Percentiles rank a stretch among this genome's conserved stretches.
Conservation (phyloP, 2,797 vertebrate genomes). For the Ibycter americanus region DNA sequence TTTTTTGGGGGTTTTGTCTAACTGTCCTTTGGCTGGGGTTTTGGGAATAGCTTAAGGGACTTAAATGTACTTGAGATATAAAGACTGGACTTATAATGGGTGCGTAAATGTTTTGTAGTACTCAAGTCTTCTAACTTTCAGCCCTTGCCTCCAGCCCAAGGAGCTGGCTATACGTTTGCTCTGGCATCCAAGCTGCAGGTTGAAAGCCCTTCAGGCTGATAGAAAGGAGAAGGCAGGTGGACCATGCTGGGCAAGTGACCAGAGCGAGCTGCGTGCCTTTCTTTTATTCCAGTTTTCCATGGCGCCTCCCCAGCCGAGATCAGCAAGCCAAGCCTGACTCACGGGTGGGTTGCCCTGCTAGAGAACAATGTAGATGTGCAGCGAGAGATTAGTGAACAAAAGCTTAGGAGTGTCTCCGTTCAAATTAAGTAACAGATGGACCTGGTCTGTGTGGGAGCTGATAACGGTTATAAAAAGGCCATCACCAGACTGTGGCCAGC, state of each 20-base stretch:
- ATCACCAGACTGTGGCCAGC: conserved; percentile 28
- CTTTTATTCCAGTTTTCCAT: neutral
- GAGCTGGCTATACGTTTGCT: neutral
- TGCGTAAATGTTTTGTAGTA: neutral
- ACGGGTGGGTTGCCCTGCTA: neutral
- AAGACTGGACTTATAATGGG: neutral
- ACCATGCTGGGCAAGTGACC: neutral
- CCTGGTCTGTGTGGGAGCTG: conserved; percentile 43
- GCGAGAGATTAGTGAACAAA: neutral
- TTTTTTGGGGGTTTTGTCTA: neutral
- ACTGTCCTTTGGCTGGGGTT: neutral
- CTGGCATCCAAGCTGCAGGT: neutral
- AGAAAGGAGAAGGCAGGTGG: neutral
- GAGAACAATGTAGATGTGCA: conserved; percentile 22
- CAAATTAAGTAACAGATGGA: conserved; percentile 54
- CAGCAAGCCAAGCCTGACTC: neutral
- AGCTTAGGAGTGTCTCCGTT: neutral
- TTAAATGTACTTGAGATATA: neutral
- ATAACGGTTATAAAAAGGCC: conserved; percentile 57
- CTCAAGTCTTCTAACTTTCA: neutral
- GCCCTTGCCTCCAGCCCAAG: neutral
- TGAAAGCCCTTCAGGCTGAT: neutral
- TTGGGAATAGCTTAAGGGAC: neutral
- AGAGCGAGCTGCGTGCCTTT: accelerated
- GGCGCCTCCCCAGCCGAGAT: neutral